Evolutionary conservation across 2,797 vertebrate species (phyloP).

Genomic region (Crocodylus rhombifer): DNA sequence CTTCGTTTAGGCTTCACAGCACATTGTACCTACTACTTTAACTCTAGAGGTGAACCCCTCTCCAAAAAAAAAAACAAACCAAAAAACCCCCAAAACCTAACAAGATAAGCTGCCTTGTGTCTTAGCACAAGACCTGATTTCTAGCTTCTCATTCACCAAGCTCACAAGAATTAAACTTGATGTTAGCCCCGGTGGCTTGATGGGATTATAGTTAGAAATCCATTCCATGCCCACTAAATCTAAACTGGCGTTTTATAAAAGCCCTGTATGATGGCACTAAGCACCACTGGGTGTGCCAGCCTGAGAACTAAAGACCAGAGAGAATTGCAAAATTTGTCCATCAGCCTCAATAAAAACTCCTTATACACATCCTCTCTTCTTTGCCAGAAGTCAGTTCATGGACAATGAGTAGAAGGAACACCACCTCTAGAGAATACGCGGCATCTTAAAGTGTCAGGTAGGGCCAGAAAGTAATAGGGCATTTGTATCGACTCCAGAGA

Average conservation of each 20-base stretch:
- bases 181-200: neutral
- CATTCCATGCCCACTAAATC: neutral
- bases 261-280: rapidly evolving
- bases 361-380: neutral
- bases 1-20: neutral
- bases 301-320: neutral
- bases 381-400: rapidly evolving
- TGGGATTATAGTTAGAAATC: neutral
- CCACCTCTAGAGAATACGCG: neutral
- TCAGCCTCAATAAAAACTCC: neutral
- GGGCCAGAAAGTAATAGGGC: neutral
- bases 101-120: neutral
- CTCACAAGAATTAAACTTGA: neutral
- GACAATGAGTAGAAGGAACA: neutral
- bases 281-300: rapidly evolving
- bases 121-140: neutral
- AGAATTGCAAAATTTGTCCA: neutral
- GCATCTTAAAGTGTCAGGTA: neutral
- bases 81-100: too few species aligned
- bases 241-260: neutral
- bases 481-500: neutral
- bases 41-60: neutral
- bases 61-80: neutral
- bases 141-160: neutral
- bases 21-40: neutral